Base-by-base conservation (phyloP, 2,113 vertebrate genomes). In the Salvelinus sp. region DNA sequence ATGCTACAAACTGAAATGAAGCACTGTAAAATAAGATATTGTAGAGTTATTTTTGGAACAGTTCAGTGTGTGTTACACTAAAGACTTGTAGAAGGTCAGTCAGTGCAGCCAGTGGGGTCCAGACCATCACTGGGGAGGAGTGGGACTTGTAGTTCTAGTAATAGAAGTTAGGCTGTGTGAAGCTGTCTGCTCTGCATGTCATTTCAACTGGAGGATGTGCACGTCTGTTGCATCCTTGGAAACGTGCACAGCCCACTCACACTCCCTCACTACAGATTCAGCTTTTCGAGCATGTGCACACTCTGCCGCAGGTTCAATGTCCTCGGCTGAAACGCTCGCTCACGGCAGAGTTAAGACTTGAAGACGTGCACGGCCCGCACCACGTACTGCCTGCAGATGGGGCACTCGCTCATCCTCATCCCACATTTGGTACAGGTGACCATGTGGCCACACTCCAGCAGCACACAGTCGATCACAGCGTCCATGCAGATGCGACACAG, bases 401-500 rank as follows among this genome's bases (percentile, higher is more conserved):
- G 98, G 72, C 98, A 99, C 92, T 99, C 98, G 47, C 93, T 99
- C 98, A 99, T 99, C 71, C 97, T 91, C 88, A 98, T 99, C 28
- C 98, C 98, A 0, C 98, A 99, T 81, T 96, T 98, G 84, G 98
- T 99, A 90, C 98, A 99, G 4, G 98, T 98, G 72, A 99, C 97
- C 98, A 99, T 99, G 92, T 99, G 98, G 72, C 98, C 97, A 0
- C 98, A 99, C 75, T 99, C 98, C 66, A 99, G 93, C 83, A 99
- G 93, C 70, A 99, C 98, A 0, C 98, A 99, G 92, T 99, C 98
- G 2, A 99, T 99, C 74, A 96, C 84, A 0, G 97, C 97, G 0
- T 99, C 98, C 98, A 99, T 99, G 93, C 98, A 99, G 92, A 99
- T 98, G 58, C 97, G 94, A 73, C 98, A 99, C 80, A 98, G 86